Evolutionary conservation across 2,797 vertebrate genomes (phyloP).

Genomic region (Anguilla megastoma): DNA sequence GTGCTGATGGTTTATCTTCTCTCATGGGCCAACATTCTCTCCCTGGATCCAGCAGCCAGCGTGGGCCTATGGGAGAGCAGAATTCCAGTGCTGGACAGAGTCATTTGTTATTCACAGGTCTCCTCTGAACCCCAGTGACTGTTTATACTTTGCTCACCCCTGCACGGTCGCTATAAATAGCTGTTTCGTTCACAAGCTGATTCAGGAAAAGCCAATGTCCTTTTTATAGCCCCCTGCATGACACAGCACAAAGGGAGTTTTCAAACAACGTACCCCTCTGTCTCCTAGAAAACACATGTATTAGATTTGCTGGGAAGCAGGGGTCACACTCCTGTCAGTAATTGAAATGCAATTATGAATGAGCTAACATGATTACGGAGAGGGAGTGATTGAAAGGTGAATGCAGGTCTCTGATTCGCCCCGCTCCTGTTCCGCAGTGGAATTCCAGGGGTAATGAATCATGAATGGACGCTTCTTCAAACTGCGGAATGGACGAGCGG

Average conservation of each 20-base stretch:
- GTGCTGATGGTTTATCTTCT: slow-evolving; percentile 52
- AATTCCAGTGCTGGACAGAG: slow-evolving; percentile 50
- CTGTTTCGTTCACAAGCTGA: slow-evolving; percentile 53
- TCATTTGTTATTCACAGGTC: slow-evolving; percentile 56
- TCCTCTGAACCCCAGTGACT: slow-evolving; percentile 43
- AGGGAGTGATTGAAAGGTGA: slow-evolving; percentile 70
- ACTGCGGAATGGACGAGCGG: not conserved
- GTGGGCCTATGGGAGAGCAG: slow-evolving; percentile 53
- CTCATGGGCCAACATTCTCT: slow-evolving; percentile 36
- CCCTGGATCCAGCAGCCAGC: slow-evolving; percentile 37
- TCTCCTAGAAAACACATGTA: slow-evolving; percentile 70
- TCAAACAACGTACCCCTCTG: slow-evolving; percentile 45
- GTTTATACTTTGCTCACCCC: slow-evolving; percentile 62
- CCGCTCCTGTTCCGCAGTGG: slow-evolving; percentile 54
- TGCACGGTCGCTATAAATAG: slow-evolving; percentile 71
- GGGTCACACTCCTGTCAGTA: slow-evolving; percentile 77
- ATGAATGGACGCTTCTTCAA: slow-evolving; percentile 60
- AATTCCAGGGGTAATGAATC: slow-evolving; percentile 72
- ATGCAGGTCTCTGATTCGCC: slow-evolving; percentile 67
- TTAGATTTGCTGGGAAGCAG: slow-evolving; percentile 72
- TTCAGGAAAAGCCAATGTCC: slow-evolving; percentile 63
- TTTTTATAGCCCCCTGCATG: slow-evolving; percentile 73
- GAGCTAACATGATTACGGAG: slow-evolving; percentile 74
- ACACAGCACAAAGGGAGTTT: slow-evolving; percentile 63
- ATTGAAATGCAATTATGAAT: slow-evolving; percentile 76